A percentile compares a stretch with the other conserved stretches of the same genome.
phyloP scores from a whole-genome alignment of 2,113 vertebrate genomes.

The Macroglossus sobrinus region DNA sequence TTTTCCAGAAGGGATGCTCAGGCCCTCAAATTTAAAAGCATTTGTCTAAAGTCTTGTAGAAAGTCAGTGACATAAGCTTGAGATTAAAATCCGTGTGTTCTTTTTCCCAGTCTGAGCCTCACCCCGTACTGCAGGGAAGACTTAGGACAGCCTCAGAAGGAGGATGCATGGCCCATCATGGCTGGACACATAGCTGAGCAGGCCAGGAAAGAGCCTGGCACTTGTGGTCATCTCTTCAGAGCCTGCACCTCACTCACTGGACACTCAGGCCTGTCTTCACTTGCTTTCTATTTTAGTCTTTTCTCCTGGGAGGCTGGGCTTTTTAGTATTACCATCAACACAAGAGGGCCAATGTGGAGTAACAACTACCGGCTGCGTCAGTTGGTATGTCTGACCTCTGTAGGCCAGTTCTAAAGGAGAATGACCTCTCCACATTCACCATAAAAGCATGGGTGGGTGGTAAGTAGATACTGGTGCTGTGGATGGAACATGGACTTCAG shows the following conservation, averaged over 20 bases:
- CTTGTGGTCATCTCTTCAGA: not conserved
- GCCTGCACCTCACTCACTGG: not conserved
- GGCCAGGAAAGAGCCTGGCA: not conserved
- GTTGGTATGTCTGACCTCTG: not conserved
- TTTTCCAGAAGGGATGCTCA: not conserved
- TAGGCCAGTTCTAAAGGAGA: not conserved
- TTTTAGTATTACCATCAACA: not conserved
- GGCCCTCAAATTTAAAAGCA: not conserved
- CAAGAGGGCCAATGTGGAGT: too few species aligned
- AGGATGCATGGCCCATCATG: not conserved
- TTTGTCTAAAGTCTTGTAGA: not conserved
- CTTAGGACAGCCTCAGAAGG: not conserved
- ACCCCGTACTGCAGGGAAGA: not conserved
- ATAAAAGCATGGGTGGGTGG: not conserved
- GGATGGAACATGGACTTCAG: not conserved
- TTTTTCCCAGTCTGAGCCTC: not conserved
- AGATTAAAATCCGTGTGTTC: not conserved
- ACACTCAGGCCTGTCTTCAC: not conserved
- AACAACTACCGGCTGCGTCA: rapidly evolving
- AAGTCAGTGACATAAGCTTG: not conserved
- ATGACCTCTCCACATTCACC: not conserved
- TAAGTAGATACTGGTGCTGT: not conserved
- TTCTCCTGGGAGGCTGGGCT: not conserved
- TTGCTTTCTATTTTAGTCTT: not conserved
- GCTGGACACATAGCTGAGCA: rapidly evolving